phyloP scores from a whole-genome alignment of 2,113 vertebrate genomes.

The Syngnathus scovelli region DNA sequence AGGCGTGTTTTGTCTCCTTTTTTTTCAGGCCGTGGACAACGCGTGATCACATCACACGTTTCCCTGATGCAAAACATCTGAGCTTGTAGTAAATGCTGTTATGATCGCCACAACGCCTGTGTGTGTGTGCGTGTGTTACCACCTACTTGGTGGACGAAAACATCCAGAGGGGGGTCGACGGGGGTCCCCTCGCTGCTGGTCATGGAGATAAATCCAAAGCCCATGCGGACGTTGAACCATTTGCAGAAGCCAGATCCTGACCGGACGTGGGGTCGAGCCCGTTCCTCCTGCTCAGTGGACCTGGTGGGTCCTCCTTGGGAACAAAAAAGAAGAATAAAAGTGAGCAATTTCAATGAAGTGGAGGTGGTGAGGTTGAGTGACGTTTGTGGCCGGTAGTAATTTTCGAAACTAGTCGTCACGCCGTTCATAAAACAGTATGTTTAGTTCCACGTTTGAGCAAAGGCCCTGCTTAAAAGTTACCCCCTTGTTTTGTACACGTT shows the following conservation, averaged over 20 bases:
- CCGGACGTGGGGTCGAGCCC: slow-evolving; percentile 81
- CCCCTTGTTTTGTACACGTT: slow-evolving; percentile 29
- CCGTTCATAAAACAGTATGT: slow-evolving; percentile 14
- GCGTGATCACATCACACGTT: slow-evolving; percentile 45
- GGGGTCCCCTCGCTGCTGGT: slow-evolving; percentile 86
- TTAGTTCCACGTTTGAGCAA: neutral
- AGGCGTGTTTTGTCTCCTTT: slow-evolving; percentile 18
- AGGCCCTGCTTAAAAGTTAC: slow-evolving; percentile 17
- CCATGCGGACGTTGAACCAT: slow-evolving; percentile 99
- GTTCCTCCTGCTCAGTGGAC: slow-evolving; percentile 80
- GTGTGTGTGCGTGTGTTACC: neutral
- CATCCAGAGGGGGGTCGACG: slow-evolving; percentile 90
- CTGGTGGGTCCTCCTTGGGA: slow-evolving; percentile 84
- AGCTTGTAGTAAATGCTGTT: neutral
- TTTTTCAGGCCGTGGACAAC: slow-evolving; percentile 22
- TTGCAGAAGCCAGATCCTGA: slow-evolving; percentile 95
- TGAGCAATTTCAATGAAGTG: neutral
- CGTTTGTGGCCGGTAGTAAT: slow-evolving; percentile 51
- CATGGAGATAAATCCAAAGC: slow-evolving; percentile 99
- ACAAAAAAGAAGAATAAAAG: slow-evolving; percentile 26
- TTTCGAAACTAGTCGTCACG: slow-evolving; percentile 9
- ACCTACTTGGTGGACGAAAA: slow-evolving; percentile 99
- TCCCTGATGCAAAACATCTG: slow-evolving; percentile 42
- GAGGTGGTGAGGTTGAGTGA: slow-evolving; percentile 27
- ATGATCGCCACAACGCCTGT: neutral